Evolutionary conservation across 2,888 invertebrate species (phyloP).

Genomic region (Drosophila mimica): DNA sequence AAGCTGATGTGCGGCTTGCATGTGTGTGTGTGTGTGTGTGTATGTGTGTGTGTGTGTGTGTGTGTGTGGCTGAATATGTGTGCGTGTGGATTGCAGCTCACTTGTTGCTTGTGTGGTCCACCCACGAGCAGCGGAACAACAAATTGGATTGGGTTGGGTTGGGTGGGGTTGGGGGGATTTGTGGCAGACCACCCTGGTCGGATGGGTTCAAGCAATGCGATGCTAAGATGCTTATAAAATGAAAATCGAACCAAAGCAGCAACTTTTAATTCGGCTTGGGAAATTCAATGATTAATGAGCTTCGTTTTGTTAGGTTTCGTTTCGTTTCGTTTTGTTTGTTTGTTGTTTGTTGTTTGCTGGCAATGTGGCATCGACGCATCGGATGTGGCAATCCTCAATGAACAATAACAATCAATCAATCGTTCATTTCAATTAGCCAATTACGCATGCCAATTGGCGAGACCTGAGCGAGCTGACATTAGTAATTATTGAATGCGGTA

Average conservation of each 20-base stretch:
- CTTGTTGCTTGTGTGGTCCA: constrained; percentile 39
- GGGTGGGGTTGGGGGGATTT: not conserved
- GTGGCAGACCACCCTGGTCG: constrained; percentile 41
- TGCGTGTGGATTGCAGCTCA: not conserved
- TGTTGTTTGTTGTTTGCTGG: constrained; percentile 14
- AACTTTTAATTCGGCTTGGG: constrained; percentile 24
- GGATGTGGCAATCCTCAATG: constrained; percentile 59
- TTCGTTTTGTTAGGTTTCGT: constrained; percentile 2
- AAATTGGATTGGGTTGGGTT: not conserved
- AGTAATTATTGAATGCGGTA: constrained; percentile 54
- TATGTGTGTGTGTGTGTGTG: not conserved
- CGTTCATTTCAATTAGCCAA: constrained; percentile 71
- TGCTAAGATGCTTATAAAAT: constrained; percentile 47
- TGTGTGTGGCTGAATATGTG: not conserved
- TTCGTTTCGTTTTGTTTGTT: not conserved
- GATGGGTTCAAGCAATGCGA: constrained; percentile 3
- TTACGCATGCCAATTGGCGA: constrained; percentile 72
- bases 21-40: not conserved
- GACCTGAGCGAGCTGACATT: constrained; percentile 38
- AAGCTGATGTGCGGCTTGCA: not conserved
- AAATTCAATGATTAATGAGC: constrained; percentile 53
- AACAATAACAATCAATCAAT: constrained; percentile 43
- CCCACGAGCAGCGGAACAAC: constrained; percentile 31
- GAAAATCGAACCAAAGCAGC: constrained; percentile 8
- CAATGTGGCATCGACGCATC: constrained; percentile 31